Evolutionary conservation across 2,888 invertebrate genomes (phyloP).

Genomic region (Lithophane socia): DNA sequence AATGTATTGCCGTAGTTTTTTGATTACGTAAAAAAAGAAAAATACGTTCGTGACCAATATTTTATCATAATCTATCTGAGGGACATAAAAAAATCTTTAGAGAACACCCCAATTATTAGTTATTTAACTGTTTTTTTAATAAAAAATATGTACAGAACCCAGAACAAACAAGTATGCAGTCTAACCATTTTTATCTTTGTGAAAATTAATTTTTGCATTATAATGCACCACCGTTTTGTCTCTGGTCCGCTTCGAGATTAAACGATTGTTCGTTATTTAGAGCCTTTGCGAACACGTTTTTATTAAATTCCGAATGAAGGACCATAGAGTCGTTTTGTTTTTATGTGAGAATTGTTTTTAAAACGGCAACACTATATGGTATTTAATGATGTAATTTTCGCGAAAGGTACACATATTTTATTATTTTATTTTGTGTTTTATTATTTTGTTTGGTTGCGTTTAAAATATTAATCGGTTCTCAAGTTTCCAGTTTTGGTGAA

Average conservation of each 20-base stretch:
- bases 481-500: conserved; percentile 22
- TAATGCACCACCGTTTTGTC: conserved; percentile 65
- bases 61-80: too few relatives aligned
- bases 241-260: conserved; percentile 75
- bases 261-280: conserved; percentile 74
- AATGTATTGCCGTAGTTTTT: too few relatives aligned
- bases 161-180: not conserved
- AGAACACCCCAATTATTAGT: too few relatives aligned
- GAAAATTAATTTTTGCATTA: conserved; percentile 81
- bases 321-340: conserved; percentile 45
- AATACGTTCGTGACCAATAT: too few relatives aligned
- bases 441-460: conserved; percentile 25
- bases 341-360: conserved; percentile 50
- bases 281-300: conserved; percentile 56
- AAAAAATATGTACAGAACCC: conserved; percentile 38
- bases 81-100: too few relatives aligned
- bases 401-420: conserved; percentile 42
- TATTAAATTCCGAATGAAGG: conserved; percentile 64
- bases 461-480: conserved; percentile 26
- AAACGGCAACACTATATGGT: conserved; percentile 48
- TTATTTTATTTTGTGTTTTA: conserved; percentile 11
- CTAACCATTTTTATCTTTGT: conserved; percentile 59
- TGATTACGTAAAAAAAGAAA: too few relatives aligned
- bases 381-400: conserved; percentile 63
- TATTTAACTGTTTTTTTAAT: too few relatives aligned